Evolutionary conservation across 2,797 vertebrate genomes (phyloP).

Genomic region (Scolopax bukidnonensis): DNA sequence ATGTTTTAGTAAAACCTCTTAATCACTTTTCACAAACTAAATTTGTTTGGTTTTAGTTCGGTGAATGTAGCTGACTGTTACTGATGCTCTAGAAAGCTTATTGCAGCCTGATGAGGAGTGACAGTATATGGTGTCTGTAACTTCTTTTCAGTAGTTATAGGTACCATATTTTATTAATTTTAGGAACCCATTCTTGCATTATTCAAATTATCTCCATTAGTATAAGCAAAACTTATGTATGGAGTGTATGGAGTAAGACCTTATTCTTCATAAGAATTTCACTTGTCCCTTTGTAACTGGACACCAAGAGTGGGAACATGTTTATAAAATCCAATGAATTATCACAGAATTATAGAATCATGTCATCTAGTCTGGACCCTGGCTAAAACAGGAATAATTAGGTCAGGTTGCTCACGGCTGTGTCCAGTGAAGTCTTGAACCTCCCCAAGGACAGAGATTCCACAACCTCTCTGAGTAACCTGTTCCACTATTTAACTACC

Average conservation of each 20-base stretch:
- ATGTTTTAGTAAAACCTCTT: neutral
- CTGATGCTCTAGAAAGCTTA: neutral
- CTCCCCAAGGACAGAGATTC: neutral
- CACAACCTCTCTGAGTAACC: neutral
- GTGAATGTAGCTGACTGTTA: neutral
- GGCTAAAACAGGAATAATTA: neutral
- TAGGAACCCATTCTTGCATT: neutral
- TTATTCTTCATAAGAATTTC: neutral
- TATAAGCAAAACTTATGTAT: neutral
- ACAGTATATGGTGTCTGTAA: neutral
- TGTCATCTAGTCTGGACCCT: neutral
- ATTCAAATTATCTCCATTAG: neutral
- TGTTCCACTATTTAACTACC: neutral
- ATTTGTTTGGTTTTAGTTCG: neutral
- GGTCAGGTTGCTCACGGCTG: neutral
- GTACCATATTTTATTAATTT: neutral
- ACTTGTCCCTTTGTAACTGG: neutral
- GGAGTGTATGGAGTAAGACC: neutral
- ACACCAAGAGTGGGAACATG: neutral
- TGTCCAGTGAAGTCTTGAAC: neutral
- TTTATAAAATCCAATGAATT: neutral
- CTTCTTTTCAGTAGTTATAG: neutral
- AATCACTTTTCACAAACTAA: neutral
- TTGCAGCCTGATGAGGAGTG: neutral
- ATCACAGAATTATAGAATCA: neutral